phyloP scores from a whole-genome alignment of 1,140 invertebrate genomes.

The Papilio xuthus region DNA sequence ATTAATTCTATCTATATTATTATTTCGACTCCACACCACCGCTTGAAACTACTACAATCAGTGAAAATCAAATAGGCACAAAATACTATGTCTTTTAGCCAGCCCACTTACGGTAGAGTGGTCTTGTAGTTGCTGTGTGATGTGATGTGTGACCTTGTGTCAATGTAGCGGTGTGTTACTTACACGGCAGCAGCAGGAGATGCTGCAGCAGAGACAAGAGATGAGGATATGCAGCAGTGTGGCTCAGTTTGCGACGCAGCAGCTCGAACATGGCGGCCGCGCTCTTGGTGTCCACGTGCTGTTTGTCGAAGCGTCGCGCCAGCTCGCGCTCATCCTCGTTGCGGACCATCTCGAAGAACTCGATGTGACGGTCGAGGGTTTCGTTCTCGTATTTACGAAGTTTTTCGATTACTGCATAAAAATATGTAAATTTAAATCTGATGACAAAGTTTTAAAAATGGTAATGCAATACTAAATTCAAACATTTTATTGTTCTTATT shows the following conservation, averaged over 20 bases:
- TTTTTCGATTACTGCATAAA: constrained; percentile 91
- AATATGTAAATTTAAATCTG: background rate
- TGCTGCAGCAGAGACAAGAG: constrained; percentile 96
- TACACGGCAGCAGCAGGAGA: constrained; percentile 93
- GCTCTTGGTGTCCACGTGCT: constrained; percentile 97
- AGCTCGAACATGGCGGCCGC: constrained; percentile 97
- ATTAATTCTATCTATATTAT: no score
- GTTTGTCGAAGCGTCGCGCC: constrained; percentile 93
- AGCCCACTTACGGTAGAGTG: no score
- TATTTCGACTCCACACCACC: no score
- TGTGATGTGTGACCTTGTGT: no score
- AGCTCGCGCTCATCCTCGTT: constrained; percentile 98
- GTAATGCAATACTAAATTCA: no score
- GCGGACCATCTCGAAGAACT: constrained; percentile 99
- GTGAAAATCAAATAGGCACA: no score
- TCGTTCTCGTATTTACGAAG: constrained; percentile 95
- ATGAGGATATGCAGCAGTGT: constrained; percentile 96
- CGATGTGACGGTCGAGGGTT: constrained; percentile 94
- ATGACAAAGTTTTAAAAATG: no score
- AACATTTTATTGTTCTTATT: no score
- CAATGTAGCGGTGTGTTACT: constrained; percentile 75
- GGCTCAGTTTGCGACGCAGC: constrained; percentile 93
- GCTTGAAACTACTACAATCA: no score
- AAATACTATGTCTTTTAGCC: no score
- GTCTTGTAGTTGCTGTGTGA: no score